These are phyloP conservation scores for Sebastes schlegelii DNA, from an alignment of 2,113 vertebrate genomes.

Conservation along the genomic window DNA sequence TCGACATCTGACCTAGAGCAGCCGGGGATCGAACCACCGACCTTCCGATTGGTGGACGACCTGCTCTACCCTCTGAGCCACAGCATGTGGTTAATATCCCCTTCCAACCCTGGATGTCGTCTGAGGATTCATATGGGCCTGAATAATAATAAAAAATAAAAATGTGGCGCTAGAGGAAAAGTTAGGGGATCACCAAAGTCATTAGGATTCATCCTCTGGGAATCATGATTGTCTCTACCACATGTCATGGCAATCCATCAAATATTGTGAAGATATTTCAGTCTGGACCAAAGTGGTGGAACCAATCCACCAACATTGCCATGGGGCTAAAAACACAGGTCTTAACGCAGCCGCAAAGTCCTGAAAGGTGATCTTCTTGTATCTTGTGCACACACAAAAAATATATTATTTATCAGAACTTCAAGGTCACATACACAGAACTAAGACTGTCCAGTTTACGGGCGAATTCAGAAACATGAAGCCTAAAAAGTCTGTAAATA, in stretches of 20 bases:
- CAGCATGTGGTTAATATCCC: too few species aligned
- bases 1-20: too few species aligned
- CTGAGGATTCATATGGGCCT: not conserved
- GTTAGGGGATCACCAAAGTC: too few species aligned
- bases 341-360: not conserved
- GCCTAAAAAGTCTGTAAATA: not conserved
- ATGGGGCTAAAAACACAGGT: not conserved
- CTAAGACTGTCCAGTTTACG: not conserved
- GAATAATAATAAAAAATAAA: not conserved
- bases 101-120: not conserved
- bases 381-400: not conserved
- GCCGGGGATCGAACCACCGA: too few species aligned
- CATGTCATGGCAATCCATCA: not conserved
- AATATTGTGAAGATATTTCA: not conserved
- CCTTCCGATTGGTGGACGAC: too few species aligned
- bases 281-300: not conserved
- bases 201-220: not conserved
- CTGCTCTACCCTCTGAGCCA: too few species aligned
- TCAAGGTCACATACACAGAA: not conserved
- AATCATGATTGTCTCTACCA: not conserved
- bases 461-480: not conserved
- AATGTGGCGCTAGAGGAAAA: not conserved
- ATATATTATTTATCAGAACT: not conserved
- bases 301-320: not conserved
- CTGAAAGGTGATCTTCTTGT: not conserved